These are phyloP conservation scores for Leptura quadrifasciata DNA, from an alignment of 2,888 invertebrate genomes.

Conservation along the genomic window DNA sequence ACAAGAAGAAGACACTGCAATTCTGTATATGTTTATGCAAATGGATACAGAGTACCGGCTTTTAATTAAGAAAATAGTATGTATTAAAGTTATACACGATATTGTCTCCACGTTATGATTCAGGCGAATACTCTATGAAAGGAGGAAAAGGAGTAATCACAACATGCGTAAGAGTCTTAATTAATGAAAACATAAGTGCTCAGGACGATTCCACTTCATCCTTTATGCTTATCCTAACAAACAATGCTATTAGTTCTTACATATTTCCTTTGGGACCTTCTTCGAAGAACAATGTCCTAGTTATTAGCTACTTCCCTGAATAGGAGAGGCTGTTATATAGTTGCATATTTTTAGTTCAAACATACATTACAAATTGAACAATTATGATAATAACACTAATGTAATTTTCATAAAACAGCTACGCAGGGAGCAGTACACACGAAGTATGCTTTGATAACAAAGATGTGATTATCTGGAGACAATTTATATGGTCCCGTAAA, in stretches of 20 bases:
- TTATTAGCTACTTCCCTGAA: slow-evolving; percentile 8
- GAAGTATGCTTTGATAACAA: too few species aligned
- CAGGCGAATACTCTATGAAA: not conserved
- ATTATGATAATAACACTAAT: not conserved
- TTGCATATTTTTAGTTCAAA: not conserved
- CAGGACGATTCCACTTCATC: slow-evolving; percentile 21
- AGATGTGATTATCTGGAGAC: too few species aligned
- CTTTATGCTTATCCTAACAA: slow-evolving; percentile 23
- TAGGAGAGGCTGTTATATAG: not conserved
- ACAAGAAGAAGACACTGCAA: not conserved
- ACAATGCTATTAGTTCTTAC: slow-evolving; percentile 11
- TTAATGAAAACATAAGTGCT: slow-evolving; percentile 36
- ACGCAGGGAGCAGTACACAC: too few species aligned
- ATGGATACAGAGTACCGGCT: not conserved
- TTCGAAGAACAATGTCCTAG: not conserved
- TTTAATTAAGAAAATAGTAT: slow-evolving; percentile 6
- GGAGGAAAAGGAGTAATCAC: slow-evolving; percentile 1
- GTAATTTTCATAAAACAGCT: too few species aligned
- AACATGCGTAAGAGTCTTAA: slow-evolving; percentile 37
- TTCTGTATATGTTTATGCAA: not conserved
- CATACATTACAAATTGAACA: not conserved
- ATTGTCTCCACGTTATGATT: not conserved
- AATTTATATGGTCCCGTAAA: too few species aligned
- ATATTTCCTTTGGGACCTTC: slow-evolving; percentile 20
- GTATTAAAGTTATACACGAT: not conserved